Evolutionary conservation across 2,888 invertebrate genomes (phyloP), one percentile per base, ranked within the genome.

Genomic region (Phalangium opilio): DNA sequence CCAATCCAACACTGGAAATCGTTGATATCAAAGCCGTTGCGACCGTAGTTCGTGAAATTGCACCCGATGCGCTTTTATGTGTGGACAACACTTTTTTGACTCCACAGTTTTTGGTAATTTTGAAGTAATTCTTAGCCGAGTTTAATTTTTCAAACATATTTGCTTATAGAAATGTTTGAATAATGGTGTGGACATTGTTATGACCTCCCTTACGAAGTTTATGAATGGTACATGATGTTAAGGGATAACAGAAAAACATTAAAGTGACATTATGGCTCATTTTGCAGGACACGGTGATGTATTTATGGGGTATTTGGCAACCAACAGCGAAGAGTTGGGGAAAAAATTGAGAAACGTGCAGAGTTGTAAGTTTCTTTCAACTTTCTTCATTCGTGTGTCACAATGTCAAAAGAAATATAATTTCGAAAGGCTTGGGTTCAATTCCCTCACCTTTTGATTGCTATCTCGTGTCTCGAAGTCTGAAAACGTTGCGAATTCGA

Each of bases 371-470:
- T 12, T n/a, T 45, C 12, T 38, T 1, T 39, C 39, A 11, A 8
- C 14, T 27, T n/a, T n/a, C n/a, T n/a, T 27, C 27, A 27, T 27
- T 27, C 27, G 8, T 8, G 8, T 27, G 27, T 8, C 27, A 27
- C 27, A 27, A 4, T 27, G 27, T 27, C 27, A n/a, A n/a, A n/a
- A n/a, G 27, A 27, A 27, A 4, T 27, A 4, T 27, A 8, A 27
- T 27, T 27, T n/a, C n/a, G n/a, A n/a, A n/a, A 82, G 85, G 87
- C 3, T 75, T 83, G 72, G 96, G 98, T 45, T 78, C 84, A 38
- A 80, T 95, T n/a, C 93, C 98, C 1, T 85, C 93, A 0, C 91
- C 96, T 0, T 90, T 93, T 63, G 98, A 98, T 66, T 95, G 95
- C 65, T 86, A 79, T 63, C 73, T 89, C 63, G 89, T 93, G 0